These are phyloP conservation scores for Nyctalus aviator DNA, from an alignment of 2,797 vertebrate genomes.

Conservation along the genomic window DNA sequence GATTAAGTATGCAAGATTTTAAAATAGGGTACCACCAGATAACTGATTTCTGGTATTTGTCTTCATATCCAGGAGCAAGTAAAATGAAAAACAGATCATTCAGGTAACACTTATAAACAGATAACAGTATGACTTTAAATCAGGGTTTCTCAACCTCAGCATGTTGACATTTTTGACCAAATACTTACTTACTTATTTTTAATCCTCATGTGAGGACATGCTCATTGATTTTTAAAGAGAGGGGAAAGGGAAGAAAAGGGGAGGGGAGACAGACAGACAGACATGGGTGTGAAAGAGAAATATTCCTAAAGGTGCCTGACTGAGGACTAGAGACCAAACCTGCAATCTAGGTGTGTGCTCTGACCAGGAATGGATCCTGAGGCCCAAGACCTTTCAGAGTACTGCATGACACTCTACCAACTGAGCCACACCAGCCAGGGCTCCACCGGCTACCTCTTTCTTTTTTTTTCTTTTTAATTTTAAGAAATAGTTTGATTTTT, in stretches of 20 bases:
- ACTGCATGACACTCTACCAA: background rate
- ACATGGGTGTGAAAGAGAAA: background rate
- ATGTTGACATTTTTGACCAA: background rate
- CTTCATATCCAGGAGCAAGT: background rate
- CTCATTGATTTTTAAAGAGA: background rate
- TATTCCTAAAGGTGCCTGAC: background rate
- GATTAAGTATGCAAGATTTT: constrained; percentile 34
- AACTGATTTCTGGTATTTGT: background rate
- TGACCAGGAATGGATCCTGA: background rate
- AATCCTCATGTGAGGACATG: background rate
- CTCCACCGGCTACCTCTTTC: background rate
- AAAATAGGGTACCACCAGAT: background rate
- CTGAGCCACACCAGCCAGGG: background rate
- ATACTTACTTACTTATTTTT: background rate
- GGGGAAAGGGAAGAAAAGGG: background rate
- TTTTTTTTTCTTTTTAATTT: too few species aligned
- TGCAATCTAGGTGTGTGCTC: too few species aligned
- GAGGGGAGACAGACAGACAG: background rate
- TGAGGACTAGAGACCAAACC: too few species aligned
- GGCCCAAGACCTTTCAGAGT: background rate
- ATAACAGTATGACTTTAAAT: background rate
- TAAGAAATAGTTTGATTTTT: too few species aligned
- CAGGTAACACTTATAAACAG: background rate
- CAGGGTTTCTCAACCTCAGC: background rate
- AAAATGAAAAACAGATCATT: background rate